Evolutionary conservation across 2,888 invertebrate species (phyloP).

Genomic region (Sialis fuliginosa): DNA sequence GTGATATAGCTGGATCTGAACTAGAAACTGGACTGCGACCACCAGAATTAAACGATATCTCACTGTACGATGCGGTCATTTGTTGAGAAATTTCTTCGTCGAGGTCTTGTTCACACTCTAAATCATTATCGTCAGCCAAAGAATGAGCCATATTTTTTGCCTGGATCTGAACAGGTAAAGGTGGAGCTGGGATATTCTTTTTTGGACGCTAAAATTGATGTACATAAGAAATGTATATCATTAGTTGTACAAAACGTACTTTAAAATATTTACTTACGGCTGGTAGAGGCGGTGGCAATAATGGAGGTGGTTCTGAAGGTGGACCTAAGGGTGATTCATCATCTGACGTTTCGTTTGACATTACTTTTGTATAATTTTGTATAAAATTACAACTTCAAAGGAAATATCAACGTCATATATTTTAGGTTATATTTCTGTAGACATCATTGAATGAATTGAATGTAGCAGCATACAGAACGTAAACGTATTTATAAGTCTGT

Average conservation of each 20-base stretch:
- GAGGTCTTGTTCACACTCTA: slow-evolving; percentile 17
- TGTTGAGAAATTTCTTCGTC: slow-evolving; percentile 40
- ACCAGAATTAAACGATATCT: slow-evolving; percentile 57
- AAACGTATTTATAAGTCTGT: too few relatives aligned
- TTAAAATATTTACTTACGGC: slow-evolving; percentile 13
- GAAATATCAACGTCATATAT: too few relatives aligned
- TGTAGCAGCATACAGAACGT: too few relatives aligned
- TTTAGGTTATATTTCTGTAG: too few relatives aligned
- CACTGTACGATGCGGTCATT: slow-evolving; percentile 66
- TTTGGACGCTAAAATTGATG: not conserved
- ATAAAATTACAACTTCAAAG: too few relatives aligned
- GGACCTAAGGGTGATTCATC: slow-evolving; percentile 14
- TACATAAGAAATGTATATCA: not conserved
- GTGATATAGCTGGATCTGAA: slow-evolving; percentile 19
- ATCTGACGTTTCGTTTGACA: not conserved
- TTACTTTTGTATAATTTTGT: not conserved
- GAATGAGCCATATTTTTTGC: slow-evolving; percentile 7
- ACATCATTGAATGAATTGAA: too few relatives aligned
- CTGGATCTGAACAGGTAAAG: not conserved
- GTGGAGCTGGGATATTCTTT: not conserved
- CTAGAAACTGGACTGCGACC: slow-evolving; percentile 31
- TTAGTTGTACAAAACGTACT: not conserved
- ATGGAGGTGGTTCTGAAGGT: slow-evolving; percentile 17
- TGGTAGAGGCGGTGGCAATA: slow-evolving; percentile 18
- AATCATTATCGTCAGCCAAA: slow-evolving; percentile 8